phyloP scores from a whole-genome alignment of 2,113 vertebrate genomes.

The Genyomyrus donnyi region DNA sequence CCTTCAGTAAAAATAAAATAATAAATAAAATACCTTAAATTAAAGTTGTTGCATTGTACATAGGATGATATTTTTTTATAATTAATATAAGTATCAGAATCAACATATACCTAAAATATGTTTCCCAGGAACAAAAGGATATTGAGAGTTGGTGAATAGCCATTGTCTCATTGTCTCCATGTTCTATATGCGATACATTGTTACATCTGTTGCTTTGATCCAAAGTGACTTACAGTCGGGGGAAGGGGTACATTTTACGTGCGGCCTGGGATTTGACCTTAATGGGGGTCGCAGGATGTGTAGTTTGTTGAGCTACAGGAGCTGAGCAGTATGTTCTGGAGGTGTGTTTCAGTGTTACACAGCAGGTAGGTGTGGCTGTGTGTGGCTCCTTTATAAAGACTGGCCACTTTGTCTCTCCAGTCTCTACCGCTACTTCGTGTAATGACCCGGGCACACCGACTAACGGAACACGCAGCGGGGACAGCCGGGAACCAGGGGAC shows the following conservation, averaged over 20 bases:
- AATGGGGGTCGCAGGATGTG: background rate
- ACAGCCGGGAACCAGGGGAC: slow-evolving; percentile 85
- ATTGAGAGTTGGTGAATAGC: background rate
- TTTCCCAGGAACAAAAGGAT: background rate
- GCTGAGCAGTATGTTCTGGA: background rate
- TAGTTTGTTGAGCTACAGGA: background rate
- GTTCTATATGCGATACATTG: background rate
- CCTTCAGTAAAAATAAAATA: background rate
- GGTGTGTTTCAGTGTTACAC: background rate
- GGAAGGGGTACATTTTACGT: background rate
- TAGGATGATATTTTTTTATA: background rate
- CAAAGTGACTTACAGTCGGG: background rate
- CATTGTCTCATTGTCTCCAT: background rate
- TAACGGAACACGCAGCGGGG: slow-evolving; percentile 84
- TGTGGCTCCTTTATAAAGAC: background rate
- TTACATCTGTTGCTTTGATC: background rate
- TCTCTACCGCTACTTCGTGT: slow-evolving; percentile 93
- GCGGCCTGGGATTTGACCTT: background rate
- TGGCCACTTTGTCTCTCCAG: slow-evolving; percentile 48
- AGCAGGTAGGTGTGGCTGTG: background rate
- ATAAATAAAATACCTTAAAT: background rate
- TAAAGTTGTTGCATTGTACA: background rate
- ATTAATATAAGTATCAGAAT: background rate
- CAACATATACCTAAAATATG: background rate
- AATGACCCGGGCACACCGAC: slow-evolving; percentile 91